Evolutionary conservation across 2,888 invertebrate genomes (phyloP).

Genomic region (Congeria kusceri): DNA sequence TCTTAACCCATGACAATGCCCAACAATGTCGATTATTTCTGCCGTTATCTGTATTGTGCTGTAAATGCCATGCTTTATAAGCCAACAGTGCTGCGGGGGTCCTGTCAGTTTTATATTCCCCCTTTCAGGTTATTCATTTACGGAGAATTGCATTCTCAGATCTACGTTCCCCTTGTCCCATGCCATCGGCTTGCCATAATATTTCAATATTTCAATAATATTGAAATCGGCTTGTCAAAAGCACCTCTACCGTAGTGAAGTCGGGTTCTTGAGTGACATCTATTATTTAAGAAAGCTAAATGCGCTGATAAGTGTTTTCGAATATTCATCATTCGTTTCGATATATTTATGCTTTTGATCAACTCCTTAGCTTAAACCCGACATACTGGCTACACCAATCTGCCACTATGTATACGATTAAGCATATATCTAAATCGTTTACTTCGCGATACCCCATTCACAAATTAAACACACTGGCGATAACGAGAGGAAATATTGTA

Average conservation of each 20-base stretch:
- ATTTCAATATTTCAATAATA: constrained; percentile 21
- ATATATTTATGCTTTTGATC: constrained; percentile 7
- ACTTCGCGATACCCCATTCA: too few species aligned
- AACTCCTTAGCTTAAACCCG: background rate
- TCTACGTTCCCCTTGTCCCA: background rate
- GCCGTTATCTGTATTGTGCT: too few species aligned
- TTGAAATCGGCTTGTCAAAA: constrained; percentile 38
- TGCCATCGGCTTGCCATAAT: constrained; percentile 20
- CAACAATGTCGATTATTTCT: too few species aligned
- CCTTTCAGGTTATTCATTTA: constrained; percentile 32
- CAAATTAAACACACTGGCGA: too few species aligned
- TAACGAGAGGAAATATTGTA: too few species aligned
- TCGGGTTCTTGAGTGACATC: constrained; percentile 27
- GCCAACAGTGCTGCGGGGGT: constrained; percentile 9
- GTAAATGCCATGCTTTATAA: too few species aligned
- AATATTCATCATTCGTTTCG: constrained; percentile 1
- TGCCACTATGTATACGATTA: background rate
- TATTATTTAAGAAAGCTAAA: constrained; percentile 18
- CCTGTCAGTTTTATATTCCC: constrained; percentile 32
- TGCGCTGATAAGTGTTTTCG: constrained; percentile 4
- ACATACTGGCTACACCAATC: background rate
- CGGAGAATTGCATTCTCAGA: constrained; percentile 13
- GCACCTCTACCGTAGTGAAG: constrained; percentile 21
- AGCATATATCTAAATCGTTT: too few species aligned
- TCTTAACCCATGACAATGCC: too few species aligned